Conservation (phyloP, 2,797 vertebrate genomes). For the Podarcis lilfordi region DNA sequence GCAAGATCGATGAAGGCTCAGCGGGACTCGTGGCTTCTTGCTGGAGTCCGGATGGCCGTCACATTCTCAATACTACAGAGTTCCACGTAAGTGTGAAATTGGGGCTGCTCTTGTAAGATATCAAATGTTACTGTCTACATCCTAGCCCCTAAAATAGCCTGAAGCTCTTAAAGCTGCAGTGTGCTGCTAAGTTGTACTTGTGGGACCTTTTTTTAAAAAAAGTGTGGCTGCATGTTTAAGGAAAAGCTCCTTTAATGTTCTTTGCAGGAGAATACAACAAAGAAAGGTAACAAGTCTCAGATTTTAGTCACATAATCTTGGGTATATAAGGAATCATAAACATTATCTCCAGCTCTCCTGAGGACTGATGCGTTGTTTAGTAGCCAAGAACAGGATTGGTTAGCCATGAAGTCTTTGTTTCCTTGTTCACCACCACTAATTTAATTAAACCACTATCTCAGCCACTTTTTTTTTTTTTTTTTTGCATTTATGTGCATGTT, state of each 20-base stretch:
- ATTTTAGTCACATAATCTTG: background rate
- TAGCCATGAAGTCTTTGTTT: background rate
- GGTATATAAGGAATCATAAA: background rate
- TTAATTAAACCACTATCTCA: background rate
- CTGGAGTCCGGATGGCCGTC: slow-evolving; percentile 98
- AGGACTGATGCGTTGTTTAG: background rate
- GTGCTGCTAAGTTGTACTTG: slow-evolving; percentile 52
- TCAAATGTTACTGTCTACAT: slow-evolving; percentile 85
- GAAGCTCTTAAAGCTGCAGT: slow-evolving; percentile 68
- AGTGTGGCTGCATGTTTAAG: fast-evolving
- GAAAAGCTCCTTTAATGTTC: background rate
- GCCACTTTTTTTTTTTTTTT: background rate
- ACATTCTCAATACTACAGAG: slow-evolving; percentile 98
- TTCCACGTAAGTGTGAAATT: slow-evolving; percentile 92
- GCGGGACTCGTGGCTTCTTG: slow-evolving; percentile 93
- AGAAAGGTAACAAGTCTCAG: background rate
- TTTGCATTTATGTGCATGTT: background rate
- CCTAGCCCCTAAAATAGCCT: slow-evolving; percentile 81
- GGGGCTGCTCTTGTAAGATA: slow-evolving; percentile 57
- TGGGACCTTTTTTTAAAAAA: slow-evolving; percentile 46
- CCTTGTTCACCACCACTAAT: background rate
- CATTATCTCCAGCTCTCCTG: too few relatives aligned
- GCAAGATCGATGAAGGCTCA: slow-evolving; percentile 96
- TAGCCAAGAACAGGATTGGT: background rate
- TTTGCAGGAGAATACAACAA: background rate